Evolutionary conservation across 2,888 invertebrate species (phyloP), one percentile per base, ranked within the genome.

Genomic region (Scaptomyza parva): DNA sequence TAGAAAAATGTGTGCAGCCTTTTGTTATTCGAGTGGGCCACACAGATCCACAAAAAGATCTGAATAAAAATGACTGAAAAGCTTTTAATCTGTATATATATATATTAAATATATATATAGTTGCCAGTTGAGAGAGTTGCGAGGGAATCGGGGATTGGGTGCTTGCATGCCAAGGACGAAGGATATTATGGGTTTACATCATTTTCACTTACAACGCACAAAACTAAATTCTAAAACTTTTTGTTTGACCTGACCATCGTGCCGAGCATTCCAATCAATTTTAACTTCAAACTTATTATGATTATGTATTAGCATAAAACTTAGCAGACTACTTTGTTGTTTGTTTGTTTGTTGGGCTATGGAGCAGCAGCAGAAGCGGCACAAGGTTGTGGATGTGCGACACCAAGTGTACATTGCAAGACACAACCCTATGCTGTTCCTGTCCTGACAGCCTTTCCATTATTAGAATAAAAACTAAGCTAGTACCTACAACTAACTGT

Each of bases 21-120:
- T 76, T 68, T 79, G 70, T 79, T 85, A 82, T 82, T 82, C 82
- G 82, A 82, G 69, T 63, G 54, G 59, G 82, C 77, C 53, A 58
- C 76, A 76, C 60, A 51, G 14, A 50, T 60, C 47, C 47, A 39
- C n/a, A 50, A 14, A 43, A 53, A 43, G 14, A 53, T 67, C 40
- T 48, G 43, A 73, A 61, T 43, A 37, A 59, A 68, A 72, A 67
- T 35, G 35, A 47, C 52, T 57, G 30, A 30, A 51, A 50, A 47
- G 61, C 61, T 41, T 57, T 61, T 40, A 18, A 30, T 30, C 45
- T 8, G 17, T 18, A 2, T 47, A 33, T 33, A 37, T 18, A 51
- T 66, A 47, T 41, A 24, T 24, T 6, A 4, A 6, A 24, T 33
- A 37, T 24, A 47, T 66, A 47, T 41, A 39, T 35, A 40, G 52